phyloP scores from a whole-genome alignment of 2,797 vertebrate genomes.

The Bradypodion pumilum region DNA sequence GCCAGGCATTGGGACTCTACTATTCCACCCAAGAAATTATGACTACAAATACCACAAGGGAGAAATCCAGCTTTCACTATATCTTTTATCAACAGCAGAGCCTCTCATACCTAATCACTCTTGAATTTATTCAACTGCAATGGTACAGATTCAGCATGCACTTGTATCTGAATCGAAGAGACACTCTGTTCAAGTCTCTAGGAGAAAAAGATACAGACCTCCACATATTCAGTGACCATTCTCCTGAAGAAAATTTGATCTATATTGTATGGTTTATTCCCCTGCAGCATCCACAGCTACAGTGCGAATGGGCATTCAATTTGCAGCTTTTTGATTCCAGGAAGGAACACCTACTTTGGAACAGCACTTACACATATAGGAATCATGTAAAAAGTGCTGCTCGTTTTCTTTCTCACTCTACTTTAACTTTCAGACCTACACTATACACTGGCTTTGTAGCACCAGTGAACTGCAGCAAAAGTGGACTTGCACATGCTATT shows the following conservation, averaged over 20 bases:
- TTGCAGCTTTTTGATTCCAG: slow-evolving; percentile 48
- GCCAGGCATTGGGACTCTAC: not conserved
- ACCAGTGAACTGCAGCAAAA: slow-evolving; percentile 45
- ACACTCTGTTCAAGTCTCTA: slow-evolving; percentile 27
- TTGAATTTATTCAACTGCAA: slow-evolving; percentile 48
- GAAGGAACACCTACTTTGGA: slow-evolving; percentile 27
- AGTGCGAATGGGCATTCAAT: slow-evolving; percentile 57
- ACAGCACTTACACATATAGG: not conserved
- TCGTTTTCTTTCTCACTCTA: slow-evolving; percentile 23
- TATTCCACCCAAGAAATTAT: slow-evolving; percentile 5
- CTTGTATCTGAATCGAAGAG: slow-evolving; percentile 55
- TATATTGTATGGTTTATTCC: slow-evolving; percentile 61
- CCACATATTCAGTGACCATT: slow-evolving; percentile 20
- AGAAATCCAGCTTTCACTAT: not conserved
- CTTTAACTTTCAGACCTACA: slow-evolving; percentile 24
- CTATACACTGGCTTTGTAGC: slow-evolving; percentile 30
- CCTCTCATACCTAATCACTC: slow-evolving; percentile 55
- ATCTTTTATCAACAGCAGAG: slow-evolving; percentile 45
- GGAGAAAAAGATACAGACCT: slow-evolving; percentile 45
- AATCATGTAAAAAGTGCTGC: not conserved
- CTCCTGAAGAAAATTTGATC: slow-evolving; percentile 13
- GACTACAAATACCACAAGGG: not conserved
- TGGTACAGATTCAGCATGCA: slow-evolving; percentile 50
- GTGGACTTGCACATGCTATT: not conserved
- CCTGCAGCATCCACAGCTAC: slow-evolving; percentile 26